These are phyloP conservation scores for Campoplex capitator DNA, from an alignment of 2,888 invertebrate genomes.

Conservation along the genomic window DNA sequence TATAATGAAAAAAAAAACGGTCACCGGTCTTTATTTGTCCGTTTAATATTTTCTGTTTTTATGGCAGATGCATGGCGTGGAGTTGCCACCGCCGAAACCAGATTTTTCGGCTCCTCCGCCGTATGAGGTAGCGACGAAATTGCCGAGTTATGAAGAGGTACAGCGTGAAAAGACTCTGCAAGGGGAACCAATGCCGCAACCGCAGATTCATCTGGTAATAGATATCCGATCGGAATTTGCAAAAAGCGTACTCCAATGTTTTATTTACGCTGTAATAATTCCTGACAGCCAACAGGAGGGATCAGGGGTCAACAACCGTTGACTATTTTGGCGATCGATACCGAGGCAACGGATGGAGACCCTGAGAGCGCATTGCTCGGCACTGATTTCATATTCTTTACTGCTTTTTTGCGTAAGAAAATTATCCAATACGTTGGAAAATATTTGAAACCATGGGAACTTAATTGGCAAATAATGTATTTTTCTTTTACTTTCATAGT, in stretches of 20 bases:
- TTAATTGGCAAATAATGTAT: not conserved
- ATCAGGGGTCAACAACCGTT: slow-evolving; percentile 86
- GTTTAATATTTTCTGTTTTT: not conserved
- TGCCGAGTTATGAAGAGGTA: slow-evolving; percentile 97
- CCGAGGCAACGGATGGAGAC: slow-evolving; percentile 90
- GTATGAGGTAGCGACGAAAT: slow-evolving; percentile 93
- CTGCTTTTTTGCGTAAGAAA: slow-evolving; percentile 93
- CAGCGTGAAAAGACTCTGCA: slow-evolving; percentile 94
- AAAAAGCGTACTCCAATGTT: slow-evolving; percentile 21
- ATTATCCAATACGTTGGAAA: not conserved
- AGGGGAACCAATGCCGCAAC: slow-evolving; percentile 87
- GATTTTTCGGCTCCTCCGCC: slow-evolving; percentile 95
- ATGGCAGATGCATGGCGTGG: slow-evolving; percentile 82
- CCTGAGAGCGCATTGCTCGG: slow-evolving; percentile 93
- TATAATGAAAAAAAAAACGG: not conserved
- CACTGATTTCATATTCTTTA: slow-evolving; percentile 97
- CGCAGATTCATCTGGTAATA: slow-evolving; percentile 81
- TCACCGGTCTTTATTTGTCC: not conserved
- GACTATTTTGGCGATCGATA: slow-evolving; percentile 92
- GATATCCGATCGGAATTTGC: slow-evolving; percentile 39
- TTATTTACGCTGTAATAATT: slow-evolving; percentile 50
- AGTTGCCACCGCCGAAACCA: slow-evolving; percentile 92
- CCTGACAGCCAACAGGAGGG: slow-evolving; percentile 77
- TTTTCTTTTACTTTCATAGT: slow-evolving; percentile 86
- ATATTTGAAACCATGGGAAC: not conserved